These are phyloP conservation scores for Gymnothorax reevesii DNA, from an alignment of 2,797 vertebrate species.

Conservation along the genomic window DNA sequence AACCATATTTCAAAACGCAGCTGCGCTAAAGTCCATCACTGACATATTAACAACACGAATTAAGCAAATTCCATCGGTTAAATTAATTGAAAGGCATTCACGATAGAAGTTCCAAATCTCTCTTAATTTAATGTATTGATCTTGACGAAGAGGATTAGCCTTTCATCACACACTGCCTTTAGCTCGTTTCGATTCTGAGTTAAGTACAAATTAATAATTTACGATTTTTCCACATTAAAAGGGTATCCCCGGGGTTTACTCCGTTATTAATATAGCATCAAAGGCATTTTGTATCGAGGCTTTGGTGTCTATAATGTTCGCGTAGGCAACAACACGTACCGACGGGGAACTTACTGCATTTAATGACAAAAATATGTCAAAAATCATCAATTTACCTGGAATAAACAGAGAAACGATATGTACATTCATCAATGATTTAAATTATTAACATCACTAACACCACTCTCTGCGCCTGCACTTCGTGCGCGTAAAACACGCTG, in stretches of 20 bases:
- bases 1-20: neutral
- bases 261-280: slow-evolving; percentile 39
- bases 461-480: neutral
- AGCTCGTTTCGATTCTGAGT: slow-evolving; percentile 29
- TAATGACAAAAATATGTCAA: neutral
- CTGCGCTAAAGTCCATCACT: neutral
- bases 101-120: neutral
- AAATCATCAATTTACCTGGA: neutral
- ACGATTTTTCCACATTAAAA: slow-evolving; percentile 25
- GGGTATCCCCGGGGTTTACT: slow-evolving; percentile 26
- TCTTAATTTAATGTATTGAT: slow-evolving; percentile 3
- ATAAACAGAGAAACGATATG: neutral
- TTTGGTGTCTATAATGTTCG: slow-evolving; percentile 3
- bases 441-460: neutral
- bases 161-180: slow-evolving; percentile 19
- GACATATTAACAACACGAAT: neutral
- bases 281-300: slow-evolving; percentile 11
- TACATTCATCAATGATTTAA: neutral
- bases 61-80: neutral
- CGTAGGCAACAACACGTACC: neutral
- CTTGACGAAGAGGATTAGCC: neutral
- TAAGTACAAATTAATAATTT: slow-evolving; percentile 38
- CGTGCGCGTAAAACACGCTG: neutral
- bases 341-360: neutral
- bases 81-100: neutral